Percentiles rank a stretch among this genome's conserved stretches.
These are phyloP conservation scores for Bombus fervidus DNA, from an alignment of 1,140 invertebrate species.

Conservation along the genomic window DNA sequence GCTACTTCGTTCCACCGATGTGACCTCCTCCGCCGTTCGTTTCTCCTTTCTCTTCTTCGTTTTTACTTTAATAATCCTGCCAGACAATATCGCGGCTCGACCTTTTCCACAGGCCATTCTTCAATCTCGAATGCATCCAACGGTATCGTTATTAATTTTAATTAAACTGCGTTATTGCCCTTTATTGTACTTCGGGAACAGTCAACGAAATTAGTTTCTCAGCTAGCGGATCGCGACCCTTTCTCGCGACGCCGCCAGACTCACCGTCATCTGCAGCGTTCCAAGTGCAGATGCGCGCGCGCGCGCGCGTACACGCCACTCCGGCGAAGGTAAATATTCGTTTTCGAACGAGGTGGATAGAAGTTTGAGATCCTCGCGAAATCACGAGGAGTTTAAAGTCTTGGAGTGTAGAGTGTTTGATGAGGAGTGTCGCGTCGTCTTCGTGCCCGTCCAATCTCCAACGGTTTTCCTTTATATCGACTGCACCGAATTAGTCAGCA, in stretches of 20 bases:
- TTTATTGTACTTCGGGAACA: constrained; percentile 31
- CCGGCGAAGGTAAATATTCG: constrained; percentile 29
- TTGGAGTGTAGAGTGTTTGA: constrained; percentile 14
- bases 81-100: constrained; percentile 49
- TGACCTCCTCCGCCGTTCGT: constrained; percentile 9
- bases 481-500: not conserved
- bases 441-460: not conserved
- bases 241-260: not conserved
- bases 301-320: not conserved
- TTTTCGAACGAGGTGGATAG: not conserved
- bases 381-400: constrained; percentile 17
- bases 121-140: constrained; percentile 30
- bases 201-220: constrained; percentile 34
- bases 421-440: not conserved
- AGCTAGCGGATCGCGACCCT: not conserved
- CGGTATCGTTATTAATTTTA: constrained; percentile 44
- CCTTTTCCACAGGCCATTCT: constrained; percentile 12
- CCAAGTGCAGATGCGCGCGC: not conserved
- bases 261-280: not conserved
- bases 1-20: constrained; percentile 23
- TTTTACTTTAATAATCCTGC: constrained; percentile 64
- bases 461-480: not conserved
- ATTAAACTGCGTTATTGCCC: constrained; percentile 39
- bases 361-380: constrained; percentile 6
- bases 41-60: not conserved